These are phyloP conservation scores for Rhyacichthys aspro DNA, from an alignment of 2,797 vertebrate species.

Conservation along the genomic window DNA sequence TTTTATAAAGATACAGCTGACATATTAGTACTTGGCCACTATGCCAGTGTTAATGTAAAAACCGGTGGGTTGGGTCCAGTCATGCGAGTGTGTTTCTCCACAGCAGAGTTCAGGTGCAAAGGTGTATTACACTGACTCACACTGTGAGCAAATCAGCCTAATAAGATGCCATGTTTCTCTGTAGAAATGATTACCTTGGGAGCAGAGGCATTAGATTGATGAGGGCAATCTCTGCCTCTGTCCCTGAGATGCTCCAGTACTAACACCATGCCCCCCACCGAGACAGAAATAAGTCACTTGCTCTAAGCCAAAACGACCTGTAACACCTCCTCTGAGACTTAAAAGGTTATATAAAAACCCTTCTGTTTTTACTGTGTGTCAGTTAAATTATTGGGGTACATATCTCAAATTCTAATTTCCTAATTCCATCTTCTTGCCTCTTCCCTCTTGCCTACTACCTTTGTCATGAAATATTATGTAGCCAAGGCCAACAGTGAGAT, in stretches of 20 bases:
- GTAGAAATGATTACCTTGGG: slow-evolving; percentile 67
- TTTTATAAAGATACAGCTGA: too few species aligned
- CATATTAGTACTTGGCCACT: slow-evolving; percentile 3
- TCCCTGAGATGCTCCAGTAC: slow-evolving; percentile 44
- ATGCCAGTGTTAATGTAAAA: slow-evolving; percentile 11
- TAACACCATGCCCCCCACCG: neutral
- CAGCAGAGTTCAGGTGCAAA: slow-evolving; percentile 44
- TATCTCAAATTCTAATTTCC: slow-evolving; percentile 33
- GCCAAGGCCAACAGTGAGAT: slow-evolving; percentile 2
- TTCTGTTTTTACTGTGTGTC: slow-evolving; percentile 22
- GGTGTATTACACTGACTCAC: slow-evolving; percentile 60
- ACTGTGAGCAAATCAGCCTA: slow-evolving; percentile 62
- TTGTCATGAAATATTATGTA: slow-evolving; percentile 33
- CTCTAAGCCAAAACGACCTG: slow-evolving; percentile 52
- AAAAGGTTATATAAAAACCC: slow-evolving; percentile 8
- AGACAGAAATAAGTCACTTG: slow-evolving; percentile 45
- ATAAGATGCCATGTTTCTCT: slow-evolving; percentile 69
- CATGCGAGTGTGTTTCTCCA: slow-evolving; percentile 39
- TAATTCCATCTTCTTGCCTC: slow-evolving; percentile 36
- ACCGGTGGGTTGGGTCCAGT: slow-evolving; percentile 40
- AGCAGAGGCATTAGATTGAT: slow-evolving; percentile 73
- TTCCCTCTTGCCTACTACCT: slow-evolving; percentile 32
- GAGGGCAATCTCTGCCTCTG: slow-evolving; percentile 61
- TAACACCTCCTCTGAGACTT: slow-evolving; percentile 37
- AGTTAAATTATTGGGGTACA: slow-evolving; percentile 33